Evolutionary conservation across 2,888 invertebrate genomes (phyloP), one percentile per base, ranked within the genome.

Genomic region (Nomada ruficornis): DNA sequence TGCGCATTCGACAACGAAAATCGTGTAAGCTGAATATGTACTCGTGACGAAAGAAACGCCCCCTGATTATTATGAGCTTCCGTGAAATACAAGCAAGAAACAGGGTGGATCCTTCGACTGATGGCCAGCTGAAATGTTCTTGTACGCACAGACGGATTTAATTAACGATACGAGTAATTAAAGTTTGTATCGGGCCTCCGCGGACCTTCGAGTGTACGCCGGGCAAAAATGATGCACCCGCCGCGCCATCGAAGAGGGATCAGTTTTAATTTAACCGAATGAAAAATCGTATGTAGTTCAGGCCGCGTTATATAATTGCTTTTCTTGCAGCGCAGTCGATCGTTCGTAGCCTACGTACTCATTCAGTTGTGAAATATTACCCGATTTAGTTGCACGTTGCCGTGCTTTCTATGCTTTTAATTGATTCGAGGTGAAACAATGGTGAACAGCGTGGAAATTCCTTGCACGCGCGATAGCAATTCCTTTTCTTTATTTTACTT

Each of bases 1-100:
- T 15, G 13, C 71, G 23, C 71, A 54, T 67, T 75, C 73, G 82
- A 77, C 75, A 79, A 77, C 57, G 71, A 81, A 77, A 84, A 80
- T 76, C 73, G 80, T 85, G 84, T 76, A 81, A 86, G 88, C 84
- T 85, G 36, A 36, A 36, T 36, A 36, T 5, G 74, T 64, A 63
- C 67, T 73, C 62, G 23, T n/a, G 67, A 44, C 63, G 72, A 44
- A 73, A 63, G 63, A 64, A 26, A 60, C 36, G 57, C 50, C 55
- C 80, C 82, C 86, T 86, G 87, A 88, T 87, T 90, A 91, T 91
- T 86, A 85, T 85, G 80, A 79, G 77, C 87, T 86, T 86, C 84
- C 71, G 84, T 84, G 79, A 84, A 79, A 82, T 50, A 50, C 36
- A 65, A 81, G 79, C 80, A 67, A 42, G 42, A 44, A 13, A 0